phyloP scores from a whole-genome alignment of 2,113 vertebrate species.

The Thalassarche chlororhynchos region DNA sequence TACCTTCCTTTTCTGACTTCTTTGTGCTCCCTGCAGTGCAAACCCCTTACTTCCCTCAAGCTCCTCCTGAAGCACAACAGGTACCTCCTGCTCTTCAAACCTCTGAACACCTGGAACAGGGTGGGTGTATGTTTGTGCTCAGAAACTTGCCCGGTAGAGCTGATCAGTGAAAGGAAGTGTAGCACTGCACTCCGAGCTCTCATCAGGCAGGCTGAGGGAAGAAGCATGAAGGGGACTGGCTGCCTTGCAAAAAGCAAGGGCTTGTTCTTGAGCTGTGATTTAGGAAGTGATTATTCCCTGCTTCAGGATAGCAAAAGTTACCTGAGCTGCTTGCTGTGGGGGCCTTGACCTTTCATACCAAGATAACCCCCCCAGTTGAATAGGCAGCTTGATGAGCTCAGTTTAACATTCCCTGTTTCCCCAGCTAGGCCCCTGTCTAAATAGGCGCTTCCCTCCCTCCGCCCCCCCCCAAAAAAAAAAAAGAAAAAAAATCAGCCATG shows the following conservation, averaged over 20 bases:
- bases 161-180: neutral
- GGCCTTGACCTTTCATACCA: neutral
- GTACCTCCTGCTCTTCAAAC: neutral
- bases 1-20: neutral
- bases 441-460: neutral
- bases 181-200: neutral
- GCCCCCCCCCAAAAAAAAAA: too few species aligned
- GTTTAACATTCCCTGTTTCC: neutral
- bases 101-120: neutral
- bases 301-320: neutral
- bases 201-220: neutral
- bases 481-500: fast-evolving
- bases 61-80: neutral
- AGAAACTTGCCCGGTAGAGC: neutral
- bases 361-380: neutral
- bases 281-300: neutral
- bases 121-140: neutral
- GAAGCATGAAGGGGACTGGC: neutral
- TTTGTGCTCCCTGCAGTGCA: neutral
- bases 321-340: neutral
- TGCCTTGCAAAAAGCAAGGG: neutral
- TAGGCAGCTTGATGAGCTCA: neutral
- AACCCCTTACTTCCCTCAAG: neutral
- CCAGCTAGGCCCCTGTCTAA: neutral
- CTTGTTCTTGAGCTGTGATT: neutral